Conservation (phyloP, 2,113 vertebrate genomes). For the Rhineura floridana region DNA sequence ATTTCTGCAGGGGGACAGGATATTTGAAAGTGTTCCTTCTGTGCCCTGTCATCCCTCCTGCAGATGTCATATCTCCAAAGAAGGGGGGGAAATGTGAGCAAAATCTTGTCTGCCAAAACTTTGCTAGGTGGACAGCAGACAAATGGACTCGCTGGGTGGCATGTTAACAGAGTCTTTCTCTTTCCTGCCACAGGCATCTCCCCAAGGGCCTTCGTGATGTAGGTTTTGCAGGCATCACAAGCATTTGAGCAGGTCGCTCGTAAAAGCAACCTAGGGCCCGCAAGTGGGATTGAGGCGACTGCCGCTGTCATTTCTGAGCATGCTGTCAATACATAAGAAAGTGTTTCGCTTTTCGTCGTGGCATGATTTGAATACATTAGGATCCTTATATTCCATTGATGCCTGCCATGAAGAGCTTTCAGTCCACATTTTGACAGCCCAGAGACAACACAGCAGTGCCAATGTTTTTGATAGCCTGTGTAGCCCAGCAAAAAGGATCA, state of each 20-base stretch:
- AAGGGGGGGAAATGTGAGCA: not conserved
- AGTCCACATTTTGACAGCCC: not conserved
- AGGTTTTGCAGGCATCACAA: not conserved
- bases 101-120: conserved; percentile 18
- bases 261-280: not conserved
- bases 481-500: too few species aligned
- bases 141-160: not conserved
- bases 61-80: not conserved
- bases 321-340: not conserved
- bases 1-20: conserved; percentile 1
- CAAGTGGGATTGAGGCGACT: not conserved
- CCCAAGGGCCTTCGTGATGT: not conserved
- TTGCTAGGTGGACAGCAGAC: conserved; percentile 11
- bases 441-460: too few species aligned
- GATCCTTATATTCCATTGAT: not conserved
- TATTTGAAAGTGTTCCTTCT: not conserved
- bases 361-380: not conserved
- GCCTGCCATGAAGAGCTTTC: not conserved
- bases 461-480: too few species aligned
- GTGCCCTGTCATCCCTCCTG: not conserved
- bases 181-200: not conserved
- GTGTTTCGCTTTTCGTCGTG: not conserved
- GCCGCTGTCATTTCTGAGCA: not conserved
- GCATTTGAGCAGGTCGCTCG: not conserved
- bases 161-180: conserved; percentile 14